Conservation (phyloP, 2,797 vertebrate genomes). For the Micropoecilia bifurca region DNA sequence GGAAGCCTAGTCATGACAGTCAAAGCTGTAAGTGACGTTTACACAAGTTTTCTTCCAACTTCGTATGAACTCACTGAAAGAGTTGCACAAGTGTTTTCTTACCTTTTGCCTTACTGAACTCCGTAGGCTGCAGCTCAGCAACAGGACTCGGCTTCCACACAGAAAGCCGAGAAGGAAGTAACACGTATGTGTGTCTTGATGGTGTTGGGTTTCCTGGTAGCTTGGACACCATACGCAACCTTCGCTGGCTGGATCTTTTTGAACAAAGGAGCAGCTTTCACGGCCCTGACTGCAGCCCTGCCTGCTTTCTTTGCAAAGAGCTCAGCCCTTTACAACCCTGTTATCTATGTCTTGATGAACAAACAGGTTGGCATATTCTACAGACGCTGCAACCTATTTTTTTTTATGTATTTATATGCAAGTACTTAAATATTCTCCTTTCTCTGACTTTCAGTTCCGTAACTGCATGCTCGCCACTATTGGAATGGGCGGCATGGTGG, state of each 20-base stretch:
- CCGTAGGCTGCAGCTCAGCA: conserved; percentile 86
- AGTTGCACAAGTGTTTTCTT: background rate
- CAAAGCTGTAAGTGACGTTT: conserved; percentile 77
- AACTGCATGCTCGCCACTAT: conserved; percentile 85
- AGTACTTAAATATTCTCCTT: background rate
- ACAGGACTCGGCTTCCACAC: conserved; percentile 86
- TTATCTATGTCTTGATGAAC: conserved; percentile 81
- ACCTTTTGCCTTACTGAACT: background rate
- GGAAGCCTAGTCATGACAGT: conserved; percentile 85
- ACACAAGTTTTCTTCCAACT: too few species aligned
- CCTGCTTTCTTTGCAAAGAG: conserved; percentile 87
- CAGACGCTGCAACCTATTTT: rapidly evolving
- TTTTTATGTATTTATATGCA: rapidly evolving
- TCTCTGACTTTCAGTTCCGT: conserved; percentile 78
- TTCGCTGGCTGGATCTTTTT: conserved; percentile 87
- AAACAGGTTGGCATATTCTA: conserved; percentile 59
- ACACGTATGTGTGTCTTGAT: conserved; percentile 88
- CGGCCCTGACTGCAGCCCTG: conserved; percentile 80
- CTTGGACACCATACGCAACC: conserved; percentile 85
- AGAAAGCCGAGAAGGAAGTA: conserved; percentile 89
- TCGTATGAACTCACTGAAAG: background rate
- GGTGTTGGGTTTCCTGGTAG: conserved; percentile 86
- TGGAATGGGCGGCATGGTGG: conserved; percentile 84
- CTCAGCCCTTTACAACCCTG: conserved; percentile 85
- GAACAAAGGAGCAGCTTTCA: conserved; percentile 81